These are phyloP conservation scores for Poecile montanus DNA, from an alignment of 2,797 vertebrate genomes.

Conservation along the genomic window DNA sequence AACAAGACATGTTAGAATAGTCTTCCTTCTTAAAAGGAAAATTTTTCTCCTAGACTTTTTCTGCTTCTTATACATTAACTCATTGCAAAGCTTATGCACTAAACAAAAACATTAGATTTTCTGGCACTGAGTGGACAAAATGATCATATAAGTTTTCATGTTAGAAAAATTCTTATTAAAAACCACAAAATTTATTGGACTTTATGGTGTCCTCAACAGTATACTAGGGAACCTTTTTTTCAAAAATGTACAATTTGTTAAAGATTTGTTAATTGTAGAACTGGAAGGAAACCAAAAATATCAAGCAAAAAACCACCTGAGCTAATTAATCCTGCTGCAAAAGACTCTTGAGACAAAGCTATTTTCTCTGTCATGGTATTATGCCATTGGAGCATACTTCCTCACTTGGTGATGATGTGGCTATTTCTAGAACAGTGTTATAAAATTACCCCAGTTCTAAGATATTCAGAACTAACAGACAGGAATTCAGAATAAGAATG, in stretches of 20 bases:
- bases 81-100: background rate
- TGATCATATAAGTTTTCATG: background rate
- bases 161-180: background rate
- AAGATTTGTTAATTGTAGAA: background rate
- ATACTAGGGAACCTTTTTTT: background rate
- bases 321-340: background rate
- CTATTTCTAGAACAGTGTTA: background rate
- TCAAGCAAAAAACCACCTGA: background rate
- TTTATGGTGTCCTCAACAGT: background rate
- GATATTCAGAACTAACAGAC: background rate
- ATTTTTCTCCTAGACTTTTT: background rate
- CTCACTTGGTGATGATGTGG: background rate
- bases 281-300: background rate
- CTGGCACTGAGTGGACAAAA: background rate
- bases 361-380: background rate
- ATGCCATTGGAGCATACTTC: background rate
- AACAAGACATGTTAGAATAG: background rate
- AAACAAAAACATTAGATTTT: background rate
- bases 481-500: background rate
- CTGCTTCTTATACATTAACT: background rate
- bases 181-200: background rate
- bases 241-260: background rate
- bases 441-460: background rate
- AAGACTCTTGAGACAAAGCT: background rate
- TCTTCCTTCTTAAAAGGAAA: background rate